Base-by-base conservation (phyloP, 2,797 vertebrate species). In the Lagodon rhomboides region DNA sequence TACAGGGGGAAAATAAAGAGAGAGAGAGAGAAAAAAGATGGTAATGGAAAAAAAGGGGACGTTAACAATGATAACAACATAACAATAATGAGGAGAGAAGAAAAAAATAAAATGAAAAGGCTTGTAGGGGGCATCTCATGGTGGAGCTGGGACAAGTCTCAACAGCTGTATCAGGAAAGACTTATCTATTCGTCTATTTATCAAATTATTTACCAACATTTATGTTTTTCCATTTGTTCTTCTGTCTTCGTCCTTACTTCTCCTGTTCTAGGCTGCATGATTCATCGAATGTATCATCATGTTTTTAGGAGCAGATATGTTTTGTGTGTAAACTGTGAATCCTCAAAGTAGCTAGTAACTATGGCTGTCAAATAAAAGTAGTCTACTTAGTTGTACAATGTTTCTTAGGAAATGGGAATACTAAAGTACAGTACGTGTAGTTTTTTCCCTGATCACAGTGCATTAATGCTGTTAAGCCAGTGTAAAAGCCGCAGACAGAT, bases 381-480 rank as follows among this genome's bases (percentile, higher is more conserved):
- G 34, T 20, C 10, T 16, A 47, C 44, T 16, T 6, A 38, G 61
- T 53, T 46, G 53, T 27, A 12, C 12, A 8, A 18, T 41, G 6
- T 13, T 22, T 43, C 38, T 17, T 16, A 2, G 11, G 15, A n/a
- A 82, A 54, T 47, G 2, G 5, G 23, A 34, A 17, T 41, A 54
- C 12, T 53, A 5, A 38, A 44, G 43, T 67, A 51, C 41, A 67
- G 12, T 8, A 12, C 5, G 27, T 30, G 23, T 22, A 11, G 20
- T 44, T 22, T 30, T 44, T 49, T 22, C 38, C 41, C 2, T 71
- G 44, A 73, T 75, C 54, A 55, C 55, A 58, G 30, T 69, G 30
- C 23, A 69, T 83, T 75, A 50, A 44, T 68, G 76, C 78, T 75
- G 62, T 68, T 54, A 68, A 62, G 55, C 15, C 16, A 61, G 65